phyloP scores from a whole-genome alignment of 2,888 invertebrate genomes.

The Tenodera sinensis region DNA sequence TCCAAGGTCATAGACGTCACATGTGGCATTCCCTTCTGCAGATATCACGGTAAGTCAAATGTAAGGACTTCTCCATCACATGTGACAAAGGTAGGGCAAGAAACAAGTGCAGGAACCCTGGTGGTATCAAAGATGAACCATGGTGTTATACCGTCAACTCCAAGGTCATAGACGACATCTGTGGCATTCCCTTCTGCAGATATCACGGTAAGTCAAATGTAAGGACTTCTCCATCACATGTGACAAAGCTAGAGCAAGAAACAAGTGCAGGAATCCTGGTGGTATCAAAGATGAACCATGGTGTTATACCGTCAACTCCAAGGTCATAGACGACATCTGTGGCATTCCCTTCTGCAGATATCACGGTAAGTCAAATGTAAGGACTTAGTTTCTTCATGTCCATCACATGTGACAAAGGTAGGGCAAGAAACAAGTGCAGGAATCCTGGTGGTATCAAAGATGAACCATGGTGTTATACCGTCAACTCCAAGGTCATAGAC shows the following conservation, averaged over 20 bases:
- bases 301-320: slow-evolving; percentile 53
- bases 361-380: slow-evolving; percentile 38
- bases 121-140: slow-evolving; percentile 47
- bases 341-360: slow-evolving; percentile 50
- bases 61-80: no score
- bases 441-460: slow-evolving; percentile 49
- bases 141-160: slow-evolving; percentile 56
- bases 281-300: slow-evolving; percentile 50
- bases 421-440: slow-evolving; percentile 53
- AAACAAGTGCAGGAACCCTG: slow-evolving; percentile 56
- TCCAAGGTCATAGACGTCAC: slow-evolving; percentile 47
- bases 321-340: slow-evolving; percentile 50
- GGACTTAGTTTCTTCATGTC: no score
- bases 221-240: slow-evolving; percentile 10
- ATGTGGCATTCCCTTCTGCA: slow-evolving; percentile 51
- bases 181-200: slow-evolving; percentile 51
- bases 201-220: slow-evolving; percentile 38
- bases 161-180: slow-evolving; percentile 49
- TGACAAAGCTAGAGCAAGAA: slow-evolving; percentile 48
- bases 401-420: slow-evolving; percentile 40
- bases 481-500: slow-evolving; percentile 46
- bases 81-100: slow-evolving; percentile 47
- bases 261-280: slow-evolving; percentile 55
- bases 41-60: slow-evolving; percentile 39
- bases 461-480: slow-evolving; percentile 58